Evolutionary conservation across 2,113 vertebrate genomes (phyloP), one percentile per base, ranked within the genome.

Genomic region (Psophia crepitans): DNA sequence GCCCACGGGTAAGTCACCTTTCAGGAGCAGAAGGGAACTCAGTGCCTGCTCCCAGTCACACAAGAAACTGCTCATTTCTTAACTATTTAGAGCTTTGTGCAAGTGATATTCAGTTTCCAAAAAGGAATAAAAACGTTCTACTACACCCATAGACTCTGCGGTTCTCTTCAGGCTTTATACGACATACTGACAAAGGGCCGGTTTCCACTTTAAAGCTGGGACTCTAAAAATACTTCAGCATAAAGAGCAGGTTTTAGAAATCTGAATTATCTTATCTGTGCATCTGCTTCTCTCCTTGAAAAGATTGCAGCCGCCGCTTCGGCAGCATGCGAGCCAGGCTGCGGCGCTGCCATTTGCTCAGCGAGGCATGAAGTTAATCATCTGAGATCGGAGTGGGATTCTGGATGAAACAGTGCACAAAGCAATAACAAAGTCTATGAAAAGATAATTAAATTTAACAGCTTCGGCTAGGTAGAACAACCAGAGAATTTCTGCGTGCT

Each of bases 1-100:
- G 37, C 43, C n/a, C 0, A 0, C 5, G 53, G 33, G n/a, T 23
- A 17, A n/a, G 41, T 30, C 39, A 14, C 39, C 35, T n/a, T 0
- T 0, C 12, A 8, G 65, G 33, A 75, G 56, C 33, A 8, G 37
- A 10, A 74, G 44, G 26, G 39, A 61, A 3, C 53, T 33, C 30
- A 3, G 9, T 1, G 1, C 63, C 69, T 13, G 8, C 56, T 54
- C 61, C 70, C 46, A 4, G 35, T 11, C 3, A 0, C 51, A 44
- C 17, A 13, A 23, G 18, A 28, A 53, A 6, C 56, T 26, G 53
- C 78, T 53, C 27, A 12, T 60, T 56, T 49, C 66, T 60, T 32
- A 26, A 3, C 43, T 14, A 2, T 27, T 46, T 14, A 39, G 53
- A 32, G 48, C 37, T 82, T 54, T 2, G 1, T 1, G 33, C 43